Evolutionary conservation across 1,140 invertebrate genomes (phyloP), one percentile per base, ranked within the genome.

Genomic region (Leptopilina boulardi): DNA sequence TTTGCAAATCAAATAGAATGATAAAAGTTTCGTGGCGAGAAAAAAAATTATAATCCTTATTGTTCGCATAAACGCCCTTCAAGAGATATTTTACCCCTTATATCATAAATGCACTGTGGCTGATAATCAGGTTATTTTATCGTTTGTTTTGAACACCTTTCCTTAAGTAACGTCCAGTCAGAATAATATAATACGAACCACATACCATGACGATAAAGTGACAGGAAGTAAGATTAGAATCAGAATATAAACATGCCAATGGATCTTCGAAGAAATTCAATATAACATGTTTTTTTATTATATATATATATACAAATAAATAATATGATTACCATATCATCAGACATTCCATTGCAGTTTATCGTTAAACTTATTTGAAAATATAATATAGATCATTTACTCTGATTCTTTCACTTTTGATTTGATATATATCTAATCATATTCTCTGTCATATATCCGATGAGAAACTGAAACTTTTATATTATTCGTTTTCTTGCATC

Each of bases 221-320:
- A 66, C 59, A 66, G 59, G 59, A 66, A 66, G 59, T 66, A n/a
- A 66, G 59, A 66, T 66, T 66, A 66, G 5, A 30, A 66, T 30
- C 23, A 66, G 13, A 66, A 15, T 66, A 66, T 59, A 66, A 66
- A n/a, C 21, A 30, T 66, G 23, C 11, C 56, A 59, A 59, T 59
- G 59, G 21, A 30, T 66, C 59, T 66, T 66, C 59, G 59, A 66
- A 66, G 59, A 66, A 66, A 66, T 30, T 66, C 23, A 66, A 66
- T 30, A 66, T 30, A 26, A 30, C 3, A 30, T n/a, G 21, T 59
- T 59, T 66, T 66, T 66, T 23, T 23, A 38, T 9, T 4, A 4
- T 38, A 38, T n/a, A n/a, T n/a, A n/a, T n/a, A n/a, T n/a, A n/a
- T n/a, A n/a, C n/a, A n/a, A n/a, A n/a, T n/a, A n/a, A n/a, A n/a